Conservation (phyloP, 2,797 vertebrate species). For the Phrynocephalus vlangalii region DNA sequence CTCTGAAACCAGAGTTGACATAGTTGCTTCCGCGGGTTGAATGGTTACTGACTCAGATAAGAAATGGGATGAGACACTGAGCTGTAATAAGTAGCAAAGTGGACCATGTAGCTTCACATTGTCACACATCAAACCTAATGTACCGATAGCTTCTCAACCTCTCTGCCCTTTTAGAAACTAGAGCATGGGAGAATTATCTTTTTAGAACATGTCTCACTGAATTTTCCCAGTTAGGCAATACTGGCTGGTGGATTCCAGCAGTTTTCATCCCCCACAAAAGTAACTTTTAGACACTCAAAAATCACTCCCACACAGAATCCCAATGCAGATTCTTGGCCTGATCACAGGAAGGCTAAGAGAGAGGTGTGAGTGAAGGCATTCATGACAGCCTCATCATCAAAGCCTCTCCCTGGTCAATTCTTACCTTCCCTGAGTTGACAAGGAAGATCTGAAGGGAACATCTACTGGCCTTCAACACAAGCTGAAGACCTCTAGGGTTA, state of each 20-base stretch:
- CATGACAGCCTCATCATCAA: background rate
- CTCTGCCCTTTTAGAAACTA: background rate
- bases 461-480: background rate
- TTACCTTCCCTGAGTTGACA: background rate
- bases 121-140: background rate
- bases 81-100: background rate
- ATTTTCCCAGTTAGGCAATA: too few species aligned
- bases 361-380: too few species aligned
- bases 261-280: too few species aligned
- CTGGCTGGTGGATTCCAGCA: too few species aligned
- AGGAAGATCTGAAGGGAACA: background rate
- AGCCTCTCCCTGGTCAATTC: background rate
- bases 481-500: too few species aligned
- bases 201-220: too few species aligned
- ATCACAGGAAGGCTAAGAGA: background rate
- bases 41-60: background rate
- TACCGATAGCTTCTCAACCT: background rate
- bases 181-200: too few species aligned
- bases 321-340: background rate
- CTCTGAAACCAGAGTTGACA: background rate
- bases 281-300: too few species aligned
- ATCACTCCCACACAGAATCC: background rate
- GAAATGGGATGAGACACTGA: background rate
- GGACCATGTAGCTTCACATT: background rate
- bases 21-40: background rate